Evolutionary conservation across 2,888 invertebrate species (phyloP).

Genomic region (Drosophila multiciliata): DNA sequence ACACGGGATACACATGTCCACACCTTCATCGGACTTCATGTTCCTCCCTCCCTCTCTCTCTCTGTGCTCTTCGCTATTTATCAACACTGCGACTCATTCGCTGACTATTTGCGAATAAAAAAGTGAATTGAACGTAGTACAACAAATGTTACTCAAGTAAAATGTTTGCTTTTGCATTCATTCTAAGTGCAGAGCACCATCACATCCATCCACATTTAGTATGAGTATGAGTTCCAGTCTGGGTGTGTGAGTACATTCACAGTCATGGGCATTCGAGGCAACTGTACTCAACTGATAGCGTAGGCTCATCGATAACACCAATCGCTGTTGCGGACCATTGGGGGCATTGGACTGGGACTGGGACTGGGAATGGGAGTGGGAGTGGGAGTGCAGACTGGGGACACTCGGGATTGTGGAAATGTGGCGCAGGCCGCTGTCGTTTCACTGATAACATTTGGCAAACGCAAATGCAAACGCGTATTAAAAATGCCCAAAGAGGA

Average conservation of each 20-base stretch:
- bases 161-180: slow-evolving; percentile 78
- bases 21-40: slow-evolving; percentile 21
- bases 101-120: slow-evolving; percentile 58
- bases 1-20: slow-evolving; percentile 36
- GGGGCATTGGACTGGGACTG: slow-evolving; percentile 48
- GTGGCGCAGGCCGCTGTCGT: slow-evolving; percentile 53
- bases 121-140: slow-evolving; percentile 37
- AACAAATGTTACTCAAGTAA: slow-evolving; percentile 75
- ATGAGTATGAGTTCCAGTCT: slow-evolving; percentile 13
- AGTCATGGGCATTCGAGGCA: slow-evolving; percentile 40
- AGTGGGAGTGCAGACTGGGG: slow-evolving; percentile 9
- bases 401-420: slow-evolving; percentile 24
- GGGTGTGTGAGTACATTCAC: slow-evolving; percentile 29
- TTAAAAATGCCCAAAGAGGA: slow-evolving; percentile 80
- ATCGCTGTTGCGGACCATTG: slow-evolving; percentile 52
- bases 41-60: neutral
- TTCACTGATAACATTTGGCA: slow-evolving; percentile 77
- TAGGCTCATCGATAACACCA: slow-evolving; percentile 76
- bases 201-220: slow-evolving; percentile 24
- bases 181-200: slow-evolving; percentile 69
- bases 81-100: slow-evolving; percentile 37
- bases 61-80: slow-evolving; percentile 27
- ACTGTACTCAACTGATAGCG: slow-evolving; percentile 72
- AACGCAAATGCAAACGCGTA: slow-evolving; percentile 75
- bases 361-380: neutral